Base-by-base conservation (phyloP, 2,888 invertebrate genomes). In the Tiliacea aurago region DNA sequence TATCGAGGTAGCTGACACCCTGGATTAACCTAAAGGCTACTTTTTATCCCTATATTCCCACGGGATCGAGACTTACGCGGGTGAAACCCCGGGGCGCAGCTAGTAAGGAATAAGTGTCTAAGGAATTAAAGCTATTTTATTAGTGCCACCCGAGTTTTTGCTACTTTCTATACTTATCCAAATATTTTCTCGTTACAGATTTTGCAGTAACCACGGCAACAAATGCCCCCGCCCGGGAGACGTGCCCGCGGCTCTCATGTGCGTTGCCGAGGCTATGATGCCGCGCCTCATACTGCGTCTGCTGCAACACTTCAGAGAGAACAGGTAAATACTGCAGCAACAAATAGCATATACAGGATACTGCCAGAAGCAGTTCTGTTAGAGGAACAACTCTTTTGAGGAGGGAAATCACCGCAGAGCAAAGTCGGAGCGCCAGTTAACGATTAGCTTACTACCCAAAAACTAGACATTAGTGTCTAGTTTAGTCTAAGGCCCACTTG, bases 191-290 rank as follows among this genome's bases (percentile, higher is more conserved):
- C 53, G 20, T 82, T 96, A 0, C 93, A 98, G 98, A 75, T 99
- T 99, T 95, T 99, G 99, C 96, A 98, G 98, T 89, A 98, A 98
- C 88, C 99, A 99, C 94, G 99, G 99, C 77, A 98, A 99, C 85
- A 98, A 98, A 91, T 98, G 98, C 89, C 97, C 98, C n/a, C 97
- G 97, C 10, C 97, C 97, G 85, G 97, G 97, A 74, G 97, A 97
- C 15, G 98, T 98, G 72, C 99, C 99, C 20, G 97, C 97, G n/a
- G 98, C 99, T 93, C 97, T 99, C 79, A 97, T 99, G 97, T 98
- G 98, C 89, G 98, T 99, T 58, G 98, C 99, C 0, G 98, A 99
- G 90, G 98, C 98, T 73, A 98, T 99, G 97, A 99, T 99, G 98
- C 99, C 99, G 56, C 97, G 99, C 85, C 97, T 99, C 84, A 98